These are phyloP conservation scores for Drosophila orena DNA, from an alignment of 1,140 invertebrate species.

Conservation along the genomic window DNA sequence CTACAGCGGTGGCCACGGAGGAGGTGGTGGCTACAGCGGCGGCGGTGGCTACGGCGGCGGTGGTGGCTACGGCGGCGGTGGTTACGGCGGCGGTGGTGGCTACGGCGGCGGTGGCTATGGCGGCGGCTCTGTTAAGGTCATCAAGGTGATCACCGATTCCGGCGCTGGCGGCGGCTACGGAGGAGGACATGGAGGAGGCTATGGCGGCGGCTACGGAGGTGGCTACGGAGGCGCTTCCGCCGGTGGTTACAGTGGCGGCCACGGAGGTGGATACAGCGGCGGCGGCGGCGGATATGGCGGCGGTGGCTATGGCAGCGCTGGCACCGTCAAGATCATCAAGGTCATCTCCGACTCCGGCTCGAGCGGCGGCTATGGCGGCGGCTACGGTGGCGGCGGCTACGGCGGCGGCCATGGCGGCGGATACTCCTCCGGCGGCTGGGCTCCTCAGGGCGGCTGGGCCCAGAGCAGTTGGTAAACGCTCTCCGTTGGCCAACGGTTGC, in stretches of 20 bases:
- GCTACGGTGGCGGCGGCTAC: constrained; percentile 31
- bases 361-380: constrained; percentile 42
- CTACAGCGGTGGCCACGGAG: constrained; percentile 23
- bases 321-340: constrained; percentile 59
- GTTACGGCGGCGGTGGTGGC: constrained; percentile 22
- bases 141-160: constrained; percentile 50
- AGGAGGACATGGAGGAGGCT: constrained; percentile 25
- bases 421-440: constrained; percentile 53
- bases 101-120: constrained; percentile 26
- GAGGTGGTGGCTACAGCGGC: constrained; percentile 40
- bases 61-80: constrained; percentile 19
- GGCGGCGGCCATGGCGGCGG: constrained; percentile 30
- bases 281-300: constrained; percentile 34
- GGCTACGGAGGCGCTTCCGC: constrained; percentile 33
- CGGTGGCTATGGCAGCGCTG: constrained; percentile 24
- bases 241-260: constrained; percentile 31
- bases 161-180: constrained; percentile 42
- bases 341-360: constrained; percentile 56
- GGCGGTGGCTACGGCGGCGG: constrained; percentile 9
- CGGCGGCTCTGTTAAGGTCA: constrained; percentile 44
- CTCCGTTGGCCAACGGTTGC: background rate
- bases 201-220: constrained; percentile 35
- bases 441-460: constrained; percentile 64
- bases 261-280: constrained; percentile 25
- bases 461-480: constrained; percentile 54